Percentiles rank a stretch among this genome's conserved stretches.
phyloP scores from a whole-genome alignment of 2,797 vertebrate species.

The Gymnodraco acuticeps region DNA sequence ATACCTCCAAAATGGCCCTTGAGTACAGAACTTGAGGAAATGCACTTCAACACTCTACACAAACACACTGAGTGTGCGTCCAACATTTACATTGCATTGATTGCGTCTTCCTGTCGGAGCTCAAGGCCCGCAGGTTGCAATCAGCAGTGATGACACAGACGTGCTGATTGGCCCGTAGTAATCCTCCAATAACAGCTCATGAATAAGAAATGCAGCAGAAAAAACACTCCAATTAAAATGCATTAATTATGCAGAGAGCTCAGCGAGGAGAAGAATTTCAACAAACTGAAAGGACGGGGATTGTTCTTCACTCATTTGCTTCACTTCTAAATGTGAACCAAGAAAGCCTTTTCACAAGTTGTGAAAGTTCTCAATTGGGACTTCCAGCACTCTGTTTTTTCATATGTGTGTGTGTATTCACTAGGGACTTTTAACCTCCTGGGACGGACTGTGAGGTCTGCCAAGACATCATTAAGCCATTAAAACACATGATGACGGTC shows the following conservation, averaged over 20 bases:
- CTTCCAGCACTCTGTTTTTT: neutral
- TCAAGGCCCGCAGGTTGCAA: conserved; percentile 44
- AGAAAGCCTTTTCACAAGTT: neutral
- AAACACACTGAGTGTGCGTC: neutral
- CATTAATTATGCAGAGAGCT: conserved; percentile 82
- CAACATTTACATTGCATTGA: conserved; percentile 32
- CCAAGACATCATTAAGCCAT: conserved; percentile 80
- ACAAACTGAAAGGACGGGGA: conserved; percentile 1
- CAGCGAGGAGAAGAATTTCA: conserved; percentile 20
- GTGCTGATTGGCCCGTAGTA: conserved; percentile 67
- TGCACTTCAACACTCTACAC: too few species aligned
- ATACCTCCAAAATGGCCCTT: too few species aligned
- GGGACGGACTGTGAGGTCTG: conserved; percentile 65
- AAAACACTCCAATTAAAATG: conserved; percentile 85
- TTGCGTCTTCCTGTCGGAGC: conserved; percentile 46
- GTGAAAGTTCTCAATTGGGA: conserved; percentile 60
- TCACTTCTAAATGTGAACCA: neutral
- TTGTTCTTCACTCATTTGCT: neutral
- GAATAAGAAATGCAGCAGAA: conserved; percentile 84
- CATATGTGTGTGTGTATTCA: conserved; percentile 27
- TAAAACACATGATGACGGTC: conserved; percentile 72
- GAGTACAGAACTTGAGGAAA: too few species aligned
- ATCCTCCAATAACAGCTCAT: conserved; percentile 83
- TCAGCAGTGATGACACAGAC: conserved; percentile 63
- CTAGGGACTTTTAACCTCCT: conserved; percentile 46